Percentiles rank a stretch among this genome's conserved stretches.
phyloP scores from a whole-genome alignment of 2,888 invertebrate genomes.

The Dorcus parallelipipedus region DNA sequence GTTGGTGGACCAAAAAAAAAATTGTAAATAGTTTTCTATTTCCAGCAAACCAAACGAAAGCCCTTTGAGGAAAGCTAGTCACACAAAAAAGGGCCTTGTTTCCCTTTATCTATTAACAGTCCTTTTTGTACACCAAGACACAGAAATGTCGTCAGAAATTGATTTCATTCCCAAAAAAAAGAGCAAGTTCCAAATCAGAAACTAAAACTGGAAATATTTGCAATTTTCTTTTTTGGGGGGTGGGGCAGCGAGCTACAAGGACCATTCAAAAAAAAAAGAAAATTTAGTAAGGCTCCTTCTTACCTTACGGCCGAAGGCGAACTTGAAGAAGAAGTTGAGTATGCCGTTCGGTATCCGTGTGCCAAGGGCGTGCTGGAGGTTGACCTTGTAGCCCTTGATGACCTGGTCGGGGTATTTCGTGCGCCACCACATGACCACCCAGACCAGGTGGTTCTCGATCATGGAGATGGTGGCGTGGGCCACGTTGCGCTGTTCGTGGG shows the following conservation, averaged over 20 bases:
- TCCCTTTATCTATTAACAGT: too few species aligned
- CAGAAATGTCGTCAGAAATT: too few species aligned
- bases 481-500: constrained; percentile 80
- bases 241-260: background rate
- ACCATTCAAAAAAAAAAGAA: background rate
- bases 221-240: background rate
- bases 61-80: too few species aligned
- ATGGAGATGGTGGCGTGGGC: constrained; percentile 91
- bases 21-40: too few species aligned
- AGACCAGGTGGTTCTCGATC: constrained; percentile 91
- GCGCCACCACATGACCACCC: constrained; percentile 91
- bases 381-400: constrained; percentile 87
- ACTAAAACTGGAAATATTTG: background rate
- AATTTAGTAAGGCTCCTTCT: constrained; percentile 36
- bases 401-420: constrained; percentile 83
- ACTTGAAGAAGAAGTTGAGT: constrained; percentile 86
- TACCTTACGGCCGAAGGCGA: constrained; percentile 83
- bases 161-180: background rate
- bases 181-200: background rate
- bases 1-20: too few species aligned
- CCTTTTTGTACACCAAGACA: too few species aligned
- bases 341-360: constrained; percentile 83
- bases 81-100: too few species aligned
- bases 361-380: constrained; percentile 84
- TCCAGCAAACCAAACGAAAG: too few species aligned